These are phyloP conservation scores for Thelaira solivaga DNA, from an alignment of 2,888 invertebrate species.

Conservation along the genomic window DNA sequence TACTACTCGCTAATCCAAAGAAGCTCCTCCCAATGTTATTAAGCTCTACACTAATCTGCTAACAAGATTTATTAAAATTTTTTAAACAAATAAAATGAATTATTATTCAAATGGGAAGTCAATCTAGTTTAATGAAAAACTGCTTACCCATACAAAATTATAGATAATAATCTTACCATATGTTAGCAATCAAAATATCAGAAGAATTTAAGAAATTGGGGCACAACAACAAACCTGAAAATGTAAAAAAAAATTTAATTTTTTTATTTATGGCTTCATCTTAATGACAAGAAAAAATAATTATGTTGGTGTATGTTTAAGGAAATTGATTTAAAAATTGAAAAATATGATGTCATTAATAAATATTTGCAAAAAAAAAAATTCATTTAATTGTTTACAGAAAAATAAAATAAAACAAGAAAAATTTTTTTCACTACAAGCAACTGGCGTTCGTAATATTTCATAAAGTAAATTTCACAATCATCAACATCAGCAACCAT, in stretches of 20 bases:
- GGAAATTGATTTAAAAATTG: neutral
- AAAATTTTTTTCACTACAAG: constrained; percentile 35
- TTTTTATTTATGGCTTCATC: no score
- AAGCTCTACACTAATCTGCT: no score
- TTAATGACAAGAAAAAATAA: no score
- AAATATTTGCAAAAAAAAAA: neutral
- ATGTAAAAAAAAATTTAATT: neutral
- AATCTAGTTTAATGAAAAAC: no score
- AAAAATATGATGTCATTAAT: constrained; percentile 1
- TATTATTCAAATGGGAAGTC: no score
- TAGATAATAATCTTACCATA: constrained; percentile 26
- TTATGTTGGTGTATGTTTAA: no score
- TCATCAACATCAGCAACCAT: constrained; percentile 9
- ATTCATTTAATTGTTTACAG: constrained; percentile 48
- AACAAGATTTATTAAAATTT: no score
- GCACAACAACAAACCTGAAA: constrained; percentile 31
- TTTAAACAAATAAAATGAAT: no score
- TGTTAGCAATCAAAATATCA: neutral
- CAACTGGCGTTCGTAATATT: neutral
- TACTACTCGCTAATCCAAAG: no score
- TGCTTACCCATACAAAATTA: neutral
- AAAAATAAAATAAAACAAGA: neutral
- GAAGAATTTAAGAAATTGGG: neutral
- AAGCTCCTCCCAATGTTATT: no score
- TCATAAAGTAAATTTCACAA: neutral